Base-by-base conservation (phyloP, 2,113 vertebrate species). In the Gobiocypris rarus region DNA sequence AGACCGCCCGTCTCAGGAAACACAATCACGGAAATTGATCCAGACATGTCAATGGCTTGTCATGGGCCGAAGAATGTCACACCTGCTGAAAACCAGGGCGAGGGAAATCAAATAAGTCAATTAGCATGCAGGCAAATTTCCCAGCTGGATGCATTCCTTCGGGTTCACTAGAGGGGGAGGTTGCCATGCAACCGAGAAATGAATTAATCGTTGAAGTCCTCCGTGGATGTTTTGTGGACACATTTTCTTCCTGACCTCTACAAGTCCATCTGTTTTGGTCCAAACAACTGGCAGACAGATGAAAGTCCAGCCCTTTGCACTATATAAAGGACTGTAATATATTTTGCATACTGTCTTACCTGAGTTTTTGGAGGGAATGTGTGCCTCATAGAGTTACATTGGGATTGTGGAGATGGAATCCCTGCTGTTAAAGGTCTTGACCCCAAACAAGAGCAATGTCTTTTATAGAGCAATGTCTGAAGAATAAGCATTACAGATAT, bases 21-120 rank as follows among this genome's bases (percentile, higher is more conserved):
- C 48, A 70, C 48, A 83, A 58, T 83, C 61, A 22, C 2, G 52
- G 22, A 81, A 56, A 88, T 88, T 45, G 81, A 85, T 86, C 71
- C 50, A 71, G 77, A 81, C 77, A 81, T 81, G 74, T 85, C 84
- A 81, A 75, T 85, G 69, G 56, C 69, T 81, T 74, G 69, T 85
- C 84, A 81, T 24, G 34, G 70, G 28, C 69, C 65, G 54, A 85
- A 81, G 81, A 86, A 86, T 83, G 81, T 80, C 81, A 79, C 24
- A 54, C 77, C 70, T 80, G 79, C 77, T 81, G 77, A 69, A 50
- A 54, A 61, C 26, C 17, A 0, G 43, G 45, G 22, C 17, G 50
- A 81, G 54, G 70, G 28, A 75, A 83, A 85, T 85, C 81, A 50
- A 84, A 81, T 54, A 70, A 83, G 84, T 81, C 84, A 81, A 77